Evolutionary conservation across 1,140 invertebrate species (phyloP), one percentile per base, ranked within the genome.

Genomic region (Ylistrum balloti): DNA sequence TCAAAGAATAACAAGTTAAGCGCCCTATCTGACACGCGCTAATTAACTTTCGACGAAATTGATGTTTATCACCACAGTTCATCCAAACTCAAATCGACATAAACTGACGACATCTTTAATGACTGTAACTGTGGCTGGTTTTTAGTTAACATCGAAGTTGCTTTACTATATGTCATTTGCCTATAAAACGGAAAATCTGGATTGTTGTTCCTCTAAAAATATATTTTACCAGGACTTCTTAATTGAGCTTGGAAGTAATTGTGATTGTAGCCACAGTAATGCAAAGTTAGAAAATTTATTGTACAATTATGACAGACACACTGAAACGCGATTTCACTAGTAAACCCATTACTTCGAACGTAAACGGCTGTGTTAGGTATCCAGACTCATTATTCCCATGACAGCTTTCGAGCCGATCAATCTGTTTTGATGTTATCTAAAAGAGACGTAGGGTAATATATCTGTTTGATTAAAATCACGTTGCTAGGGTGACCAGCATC

Each of bases 391-490:
- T 17, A n/a, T 74, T 74, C 56, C 56, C 56, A 28, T 1, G 56
- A 28, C 56, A 28, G 22, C 28, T 7, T 20, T 7, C 45, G 56
- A 74, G 3, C n/a, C 28, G n/a, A 74, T 74, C 22, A 74, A 74
- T 74, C 56, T 28, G n/a, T 74, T 74, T 74, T 74, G 56, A 28
- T 74, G 5, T 74, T 74, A 74, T 74, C 56, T 56, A 2, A 20
- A 56, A 56, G 45, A 11, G 45, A 7, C 45, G 22, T 22, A 28
- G 22, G n/a, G 56, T 74, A 28, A 74, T 74, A 74, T 74, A 28
- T 74, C 28, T 74, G 22, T n/a, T 74, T 74, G 56, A 74, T 74
- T 74, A 74, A 74, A 5, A 74, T 74, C 56, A 74, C n/a, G 56
- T 74, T n/a, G 56, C 56, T 74, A 74, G 22, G 56, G 56, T 74